phyloP scores from a whole-genome alignment of 2,888 invertebrate species.

The Bruchidius siliquastri region DNA sequence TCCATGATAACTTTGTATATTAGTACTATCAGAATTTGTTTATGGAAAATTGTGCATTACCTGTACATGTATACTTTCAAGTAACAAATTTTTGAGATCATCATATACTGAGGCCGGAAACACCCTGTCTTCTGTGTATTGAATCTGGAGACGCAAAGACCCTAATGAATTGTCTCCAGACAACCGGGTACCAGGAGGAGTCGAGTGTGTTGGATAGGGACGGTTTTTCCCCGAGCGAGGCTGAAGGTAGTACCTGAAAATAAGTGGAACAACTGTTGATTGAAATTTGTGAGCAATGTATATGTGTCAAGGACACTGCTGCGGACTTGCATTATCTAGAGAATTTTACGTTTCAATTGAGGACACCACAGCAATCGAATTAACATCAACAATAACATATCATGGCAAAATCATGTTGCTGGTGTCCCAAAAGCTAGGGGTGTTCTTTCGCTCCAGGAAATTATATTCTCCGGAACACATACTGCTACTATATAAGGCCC shows the following conservation, averaged over 20 bases:
- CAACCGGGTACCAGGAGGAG: conserved; percentile 69
- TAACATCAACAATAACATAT: too few species aligned
- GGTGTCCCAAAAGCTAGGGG: too few species aligned
- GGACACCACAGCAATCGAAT: too few species aligned
- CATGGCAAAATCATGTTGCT: too few species aligned
- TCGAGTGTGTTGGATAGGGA: conserved; percentile 60
- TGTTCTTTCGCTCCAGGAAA: too few species aligned
- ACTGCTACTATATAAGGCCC: too few species aligned
- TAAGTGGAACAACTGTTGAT: background rate
- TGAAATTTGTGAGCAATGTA: too few species aligned
- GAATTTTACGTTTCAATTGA: too few species aligned
- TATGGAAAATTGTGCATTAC: conserved; percentile 40
- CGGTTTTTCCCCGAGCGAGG: conserved; percentile 62
- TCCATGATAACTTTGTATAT: too few species aligned
- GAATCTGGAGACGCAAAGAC: conserved; percentile 77
- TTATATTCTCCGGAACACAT: too few species aligned
- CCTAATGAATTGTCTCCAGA: conserved; percentile 67
- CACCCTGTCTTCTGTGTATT: conserved; percentile 86
- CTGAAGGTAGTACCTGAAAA: conserved; percentile 69
- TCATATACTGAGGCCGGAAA: conserved; percentile 79
- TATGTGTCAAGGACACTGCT: too few species aligned
- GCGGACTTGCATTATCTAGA: too few species aligned
- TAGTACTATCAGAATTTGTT: background rate
- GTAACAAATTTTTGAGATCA: conserved; percentile 68
- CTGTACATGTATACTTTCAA: conserved; percentile 66